Evolutionary conservation across 92 coral and sea anemone genomes (phyloP).

Genomic region (Hydrozoanthus gracilis): DNA sequence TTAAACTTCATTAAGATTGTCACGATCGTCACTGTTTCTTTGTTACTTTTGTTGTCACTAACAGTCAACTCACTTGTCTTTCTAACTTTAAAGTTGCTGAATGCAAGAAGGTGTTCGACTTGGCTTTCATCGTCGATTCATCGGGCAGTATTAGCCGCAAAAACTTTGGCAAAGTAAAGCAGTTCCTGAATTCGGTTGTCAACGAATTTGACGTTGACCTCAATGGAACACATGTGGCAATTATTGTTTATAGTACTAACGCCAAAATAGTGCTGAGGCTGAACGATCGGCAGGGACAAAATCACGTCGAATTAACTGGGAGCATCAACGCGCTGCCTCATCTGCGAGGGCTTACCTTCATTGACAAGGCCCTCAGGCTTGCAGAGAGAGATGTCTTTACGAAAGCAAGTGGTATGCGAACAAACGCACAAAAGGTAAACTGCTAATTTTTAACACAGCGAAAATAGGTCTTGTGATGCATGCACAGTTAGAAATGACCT

Average conservation of each 20-base stretch:
- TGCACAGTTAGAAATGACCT: too few relatives aligned
- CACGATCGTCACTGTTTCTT: background rate
- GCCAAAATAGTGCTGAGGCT: slow-evolving; percentile 49
- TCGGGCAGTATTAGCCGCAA: slow-evolving; percentile 53
- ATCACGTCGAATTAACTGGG: background rate
- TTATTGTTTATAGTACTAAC: slow-evolving; percentile 55
- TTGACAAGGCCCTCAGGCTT: slow-evolving; percentile 44
- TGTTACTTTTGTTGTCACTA: background rate
- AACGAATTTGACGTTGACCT: slow-evolving; percentile 43
- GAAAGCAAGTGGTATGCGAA: slow-evolving; percentile 33
- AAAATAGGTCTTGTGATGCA: background rate
- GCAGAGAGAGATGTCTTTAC: slow-evolving; percentile 20
- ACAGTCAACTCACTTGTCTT: background rate
- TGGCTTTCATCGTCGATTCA: slow-evolving; percentile 57
- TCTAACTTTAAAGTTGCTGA: slow-evolving; percentile 12
- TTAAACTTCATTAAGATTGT: background rate
- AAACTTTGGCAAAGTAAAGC: slow-evolving; percentile 45
- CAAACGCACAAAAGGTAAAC: slow-evolving; percentile 25
- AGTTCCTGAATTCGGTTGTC: slow-evolving; percentile 48
- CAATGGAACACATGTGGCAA: slow-evolving; percentile 53
- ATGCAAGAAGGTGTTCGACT: slow-evolving; percentile 46
- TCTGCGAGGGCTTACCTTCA: slow-evolving; percentile 47
- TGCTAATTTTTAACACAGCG: background rate
- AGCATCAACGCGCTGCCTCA: slow-evolving; percentile 48
- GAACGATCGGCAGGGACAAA: slow-evolving; percentile 37